Conservation (phyloP, 1,140 invertebrate species). For the Diploscapter pachys region DNA sequence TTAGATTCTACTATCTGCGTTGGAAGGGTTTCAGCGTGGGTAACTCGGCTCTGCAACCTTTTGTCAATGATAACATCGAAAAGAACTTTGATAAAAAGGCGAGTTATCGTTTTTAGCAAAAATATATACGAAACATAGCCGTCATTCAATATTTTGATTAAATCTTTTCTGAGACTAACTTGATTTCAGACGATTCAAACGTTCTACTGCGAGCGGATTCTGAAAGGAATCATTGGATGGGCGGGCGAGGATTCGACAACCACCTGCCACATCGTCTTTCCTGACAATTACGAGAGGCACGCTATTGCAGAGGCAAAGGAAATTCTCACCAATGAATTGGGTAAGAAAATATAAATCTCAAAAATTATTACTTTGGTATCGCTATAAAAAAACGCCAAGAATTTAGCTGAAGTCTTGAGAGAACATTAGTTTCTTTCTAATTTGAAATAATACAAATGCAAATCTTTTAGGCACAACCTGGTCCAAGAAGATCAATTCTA, state of each 20-base stretch:
- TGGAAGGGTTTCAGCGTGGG: conserved; percentile 9
- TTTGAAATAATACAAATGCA: too few species aligned
- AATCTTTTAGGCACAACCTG: neutral
- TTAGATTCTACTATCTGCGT: conserved; percentile 11
- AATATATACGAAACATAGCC: neutral
- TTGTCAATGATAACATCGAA: conserved; percentile 5
- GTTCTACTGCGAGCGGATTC: conserved; percentile 11
- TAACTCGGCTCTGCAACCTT: neutral
- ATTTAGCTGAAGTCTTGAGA: too few species aligned
- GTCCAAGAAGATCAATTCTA: neutral
- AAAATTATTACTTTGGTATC: neutral
- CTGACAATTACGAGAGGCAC: neutral
- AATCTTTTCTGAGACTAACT: neutral
- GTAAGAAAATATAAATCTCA: neutral
- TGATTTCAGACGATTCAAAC: neutral
- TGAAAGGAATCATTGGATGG: conserved; percentile 1
- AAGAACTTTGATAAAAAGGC: neutral
- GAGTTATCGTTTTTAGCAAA: neutral
- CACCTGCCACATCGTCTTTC: conserved; percentile 9
- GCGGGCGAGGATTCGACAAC: conserved; percentile 5
- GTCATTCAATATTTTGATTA: neutral
- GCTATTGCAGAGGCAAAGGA: conserved; percentile 1
- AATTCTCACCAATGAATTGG: conserved; percentile 6
- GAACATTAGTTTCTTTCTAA: too few species aligned
- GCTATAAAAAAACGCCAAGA: too few species aligned